These are phyloP conservation scores for Lydus trimaculatus DNA, from an alignment of 2,888 invertebrate genomes.

Conservation along the genomic window DNA sequence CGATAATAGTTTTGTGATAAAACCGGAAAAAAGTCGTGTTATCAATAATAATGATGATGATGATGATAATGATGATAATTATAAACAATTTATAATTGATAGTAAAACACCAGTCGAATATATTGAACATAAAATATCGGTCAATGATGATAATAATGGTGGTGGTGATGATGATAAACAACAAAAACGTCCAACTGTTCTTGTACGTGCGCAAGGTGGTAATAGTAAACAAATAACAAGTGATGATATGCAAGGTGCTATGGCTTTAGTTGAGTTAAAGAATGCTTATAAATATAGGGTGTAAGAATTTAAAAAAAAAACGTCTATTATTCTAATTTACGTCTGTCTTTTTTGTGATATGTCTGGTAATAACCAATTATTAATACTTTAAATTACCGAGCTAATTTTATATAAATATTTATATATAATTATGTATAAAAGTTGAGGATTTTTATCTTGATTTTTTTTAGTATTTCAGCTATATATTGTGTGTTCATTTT, in stretches of 20 bases:
- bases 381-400: neutral
- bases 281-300: conserved; percentile 54
- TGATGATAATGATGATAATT: neutral
- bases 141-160: neutral
- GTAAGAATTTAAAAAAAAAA: conserved; percentile 27
- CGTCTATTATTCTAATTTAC: neutral
- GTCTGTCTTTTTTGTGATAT: conserved; percentile 21
- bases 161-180: conserved; percentile 53
- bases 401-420: neutral
- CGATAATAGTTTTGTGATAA: conserved; percentile 16
- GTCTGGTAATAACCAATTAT: conserved; percentile 19
- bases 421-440: too few relatives aligned
- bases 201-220: conserved; percentile 62
- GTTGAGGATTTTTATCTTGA: conserved; percentile 20
- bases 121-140: conserved; percentile 1
- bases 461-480: neutral
- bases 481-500: conserved; percentile 11
- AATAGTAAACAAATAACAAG: conserved; percentile 53
- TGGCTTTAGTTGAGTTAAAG: conserved; percentile 68
- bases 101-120: conserved; percentile 1
- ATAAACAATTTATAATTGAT: conserved; percentile 4
- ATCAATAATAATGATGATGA: neutral
- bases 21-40: conserved; percentile 15
- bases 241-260: conserved; percentile 66
- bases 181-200: conserved; percentile 64